Conservation (phyloP, 2,113 vertebrate genomes). For the Daboia siamensis region DNA sequence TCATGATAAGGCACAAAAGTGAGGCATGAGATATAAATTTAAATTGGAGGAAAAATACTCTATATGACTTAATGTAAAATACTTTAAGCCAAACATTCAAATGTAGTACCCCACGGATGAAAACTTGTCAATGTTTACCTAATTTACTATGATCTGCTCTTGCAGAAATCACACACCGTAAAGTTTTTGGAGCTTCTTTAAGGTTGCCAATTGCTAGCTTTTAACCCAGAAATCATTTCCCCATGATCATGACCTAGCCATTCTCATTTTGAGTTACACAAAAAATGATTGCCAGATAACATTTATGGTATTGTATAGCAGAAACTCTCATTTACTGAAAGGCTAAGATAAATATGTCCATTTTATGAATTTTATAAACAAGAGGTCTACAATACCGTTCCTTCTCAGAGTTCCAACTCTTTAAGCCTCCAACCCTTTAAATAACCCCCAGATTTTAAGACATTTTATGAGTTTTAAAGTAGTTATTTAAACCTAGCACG, state of each 20-base stretch:
- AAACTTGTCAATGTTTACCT: constrained; percentile 13
- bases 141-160: constrained; percentile 5
- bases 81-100: constrained; percentile 19
- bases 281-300: neutral
- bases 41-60: neutral
- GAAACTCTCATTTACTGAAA: constrained; percentile 24
- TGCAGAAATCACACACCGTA: constrained; percentile 18
- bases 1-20: neutral
- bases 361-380: constrained; percentile 33
- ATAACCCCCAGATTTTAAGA: constrained; percentile 43
- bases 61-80: neutral
- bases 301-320: neutral
- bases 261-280: constrained; percentile 12
- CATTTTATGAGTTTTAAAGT: constrained; percentile 63
- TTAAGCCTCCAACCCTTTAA: constrained; percentile 47
- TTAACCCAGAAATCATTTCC: constrained; percentile 51
- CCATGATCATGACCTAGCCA: constrained; percentile 27
- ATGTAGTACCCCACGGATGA: neutral
- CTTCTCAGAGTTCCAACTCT: constrained; percentile 6
- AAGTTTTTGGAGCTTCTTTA: constrained; percentile 2
- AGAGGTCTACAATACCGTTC: constrained; percentile 30
- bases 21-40: neutral
- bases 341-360: constrained; percentile 32
- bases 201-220: constrained; percentile 30
- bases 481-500: constrained; percentile 70